A percentile compares a stretch with the other conserved stretches of the same genome.
Conservation (phyloP, 1,140 invertebrate species). For the Lamellibrachia luymesi region DNA sequence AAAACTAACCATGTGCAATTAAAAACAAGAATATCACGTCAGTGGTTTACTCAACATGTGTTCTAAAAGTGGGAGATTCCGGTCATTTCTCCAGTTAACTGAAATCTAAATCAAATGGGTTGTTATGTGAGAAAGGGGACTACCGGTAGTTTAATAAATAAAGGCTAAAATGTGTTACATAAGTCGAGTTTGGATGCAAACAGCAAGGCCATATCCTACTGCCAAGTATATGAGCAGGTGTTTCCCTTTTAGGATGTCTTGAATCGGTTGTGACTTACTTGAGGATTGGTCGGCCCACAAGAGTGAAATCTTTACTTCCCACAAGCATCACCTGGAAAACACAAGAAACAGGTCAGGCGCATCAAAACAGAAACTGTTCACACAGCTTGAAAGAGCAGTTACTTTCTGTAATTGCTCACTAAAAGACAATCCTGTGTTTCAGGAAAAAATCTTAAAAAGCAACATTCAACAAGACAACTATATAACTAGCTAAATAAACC, state of each 20-base stretch:
- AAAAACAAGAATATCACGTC: too few species aligned
- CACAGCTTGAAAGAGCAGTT: slow-evolving; percentile 20
- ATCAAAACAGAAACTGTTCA: slow-evolving; percentile 9
- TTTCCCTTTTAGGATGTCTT: background rate
- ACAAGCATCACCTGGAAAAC: slow-evolving; percentile 68
- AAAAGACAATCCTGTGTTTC: background rate
- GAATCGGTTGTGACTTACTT: slow-evolving; percentile 57
- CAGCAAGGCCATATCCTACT: background rate
- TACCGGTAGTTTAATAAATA: too few species aligned
- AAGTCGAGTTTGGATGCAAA: too few species aligned
- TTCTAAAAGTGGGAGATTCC: too few species aligned
- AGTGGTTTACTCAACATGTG: too few species aligned
- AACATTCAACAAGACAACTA: background rate
- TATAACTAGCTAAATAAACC: background rate
- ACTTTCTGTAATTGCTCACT: slow-evolving; percentile 18
- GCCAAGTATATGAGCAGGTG: background rate
- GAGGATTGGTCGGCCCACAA: slow-evolving; percentile 79
- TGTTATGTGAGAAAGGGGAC: too few species aligned
- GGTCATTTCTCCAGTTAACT: too few species aligned
- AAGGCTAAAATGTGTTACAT: too few species aligned
- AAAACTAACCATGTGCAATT: too few species aligned
- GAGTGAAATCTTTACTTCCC: slow-evolving; percentile 80
- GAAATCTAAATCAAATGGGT: too few species aligned
- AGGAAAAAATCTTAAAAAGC: background rate
- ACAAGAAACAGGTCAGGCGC: slow-evolving; percentile 14